These are phyloP conservation scores for Platygyra sinensis DNA, from an alignment of 64 coral and sea anemone species.

Conservation along the genomic window DNA sequence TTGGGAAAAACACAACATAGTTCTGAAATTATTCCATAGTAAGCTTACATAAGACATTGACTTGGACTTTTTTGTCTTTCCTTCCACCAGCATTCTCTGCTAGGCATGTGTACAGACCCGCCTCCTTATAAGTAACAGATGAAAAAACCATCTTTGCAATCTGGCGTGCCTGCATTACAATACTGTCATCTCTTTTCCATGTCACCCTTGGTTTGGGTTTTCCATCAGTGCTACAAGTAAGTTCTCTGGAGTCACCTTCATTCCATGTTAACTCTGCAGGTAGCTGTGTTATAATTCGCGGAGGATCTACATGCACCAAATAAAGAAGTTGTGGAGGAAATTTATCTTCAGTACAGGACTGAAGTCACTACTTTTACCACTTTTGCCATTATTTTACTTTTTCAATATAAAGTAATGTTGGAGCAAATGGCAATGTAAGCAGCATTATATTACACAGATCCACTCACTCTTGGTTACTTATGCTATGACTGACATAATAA, in stretches of 20 bases:
- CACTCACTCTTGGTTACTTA: too few relatives aligned
- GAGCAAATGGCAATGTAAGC: not conserved
- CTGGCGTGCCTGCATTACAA: not conserved
- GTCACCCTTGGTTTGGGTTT: conserved; percentile 44
- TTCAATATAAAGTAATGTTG: too few relatives aligned
- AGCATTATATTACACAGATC: too few relatives aligned
- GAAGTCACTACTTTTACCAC: not conserved
- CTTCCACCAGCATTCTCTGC: conserved; percentile 52
- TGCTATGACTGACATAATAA: too few relatives aligned
- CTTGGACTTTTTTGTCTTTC: not conserved
- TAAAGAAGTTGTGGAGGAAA: not conserved
- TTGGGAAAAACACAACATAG: too few relatives aligned
- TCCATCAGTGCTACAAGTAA: conserved; percentile 33
- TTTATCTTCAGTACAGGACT: not conserved
- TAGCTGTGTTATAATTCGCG: conserved; percentile 12
- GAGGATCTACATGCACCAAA: conserved; percentile 24
- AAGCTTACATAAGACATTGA: conserved; percentile 56
- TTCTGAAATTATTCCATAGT: not conserved
- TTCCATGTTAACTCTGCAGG: not conserved
- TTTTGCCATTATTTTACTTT: not conserved
- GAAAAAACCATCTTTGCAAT: conserved; percentile 32
- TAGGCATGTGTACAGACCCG: conserved; percentile 34
- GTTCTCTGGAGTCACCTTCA: conserved; percentile 24
- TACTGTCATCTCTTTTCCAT: conserved; percentile 30
- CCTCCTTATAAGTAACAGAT: conserved; percentile 43